Evolutionary conservation across 2,797 vertebrate species (phyloP).

Genomic region (Anguilla marmorata): DNA sequence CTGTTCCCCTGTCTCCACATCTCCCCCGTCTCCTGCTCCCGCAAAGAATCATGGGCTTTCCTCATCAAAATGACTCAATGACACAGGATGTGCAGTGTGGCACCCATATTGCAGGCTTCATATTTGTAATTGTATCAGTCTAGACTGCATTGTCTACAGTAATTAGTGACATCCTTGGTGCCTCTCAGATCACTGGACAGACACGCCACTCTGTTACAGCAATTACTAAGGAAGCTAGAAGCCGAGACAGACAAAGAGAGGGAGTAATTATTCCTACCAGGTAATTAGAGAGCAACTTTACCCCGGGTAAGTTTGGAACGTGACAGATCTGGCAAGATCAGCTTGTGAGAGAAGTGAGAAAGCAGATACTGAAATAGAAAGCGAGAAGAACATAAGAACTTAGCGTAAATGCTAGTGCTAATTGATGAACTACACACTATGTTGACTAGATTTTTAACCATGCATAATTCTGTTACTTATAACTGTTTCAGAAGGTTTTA

Average conservation of each 20-base stretch:
- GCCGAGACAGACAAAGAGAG: background rate
- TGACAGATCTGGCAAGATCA: slow-evolving; percentile 10
- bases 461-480: background rate
- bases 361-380: background rate
- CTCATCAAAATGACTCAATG: background rate
- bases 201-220: background rate
- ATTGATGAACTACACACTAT: background rate
- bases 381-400: background rate
- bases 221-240: background rate
- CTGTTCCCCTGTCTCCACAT: background rate
- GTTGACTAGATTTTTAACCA: background rate
- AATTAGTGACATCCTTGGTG: background rate
- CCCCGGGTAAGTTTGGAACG: background rate
- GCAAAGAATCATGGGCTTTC: background rate
- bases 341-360: background rate
- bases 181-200: background rate
- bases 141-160: slow-evolving; percentile 9
- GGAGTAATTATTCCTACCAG: background rate
- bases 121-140: slow-evolving; percentile 23
- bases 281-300: background rate
- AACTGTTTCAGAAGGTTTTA: background rate
- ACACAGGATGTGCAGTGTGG: background rate
- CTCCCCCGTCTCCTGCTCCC: background rate
- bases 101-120: slow-evolving; percentile 11
- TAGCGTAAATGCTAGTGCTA: background rate